These are phyloP conservation scores for Octopus bimaculoides DNA, from an alignment of 1,140 invertebrate genomes.

Conservation along the genomic window DNA sequence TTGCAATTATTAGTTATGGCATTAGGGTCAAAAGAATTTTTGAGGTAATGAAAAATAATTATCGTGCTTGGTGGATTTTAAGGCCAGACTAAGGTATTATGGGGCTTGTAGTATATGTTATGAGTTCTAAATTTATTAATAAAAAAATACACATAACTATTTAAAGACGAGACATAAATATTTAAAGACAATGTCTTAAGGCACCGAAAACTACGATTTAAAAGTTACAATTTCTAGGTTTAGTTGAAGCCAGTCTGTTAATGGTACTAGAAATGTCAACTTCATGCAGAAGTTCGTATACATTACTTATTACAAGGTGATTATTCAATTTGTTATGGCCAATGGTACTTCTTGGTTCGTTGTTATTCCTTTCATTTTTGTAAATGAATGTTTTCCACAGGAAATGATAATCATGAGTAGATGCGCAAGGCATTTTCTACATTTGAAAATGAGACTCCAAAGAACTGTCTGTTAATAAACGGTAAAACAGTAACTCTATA, in stretches of 20 bases:
- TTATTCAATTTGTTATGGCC: neutral
- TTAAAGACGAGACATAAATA: neutral
- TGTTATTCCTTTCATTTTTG: neutral
- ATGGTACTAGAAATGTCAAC: neutral
- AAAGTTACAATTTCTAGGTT: neutral
- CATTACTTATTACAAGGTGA: neutral
- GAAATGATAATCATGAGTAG: neutral
- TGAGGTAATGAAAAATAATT: too few relatives aligned
- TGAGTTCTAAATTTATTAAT: neutral
- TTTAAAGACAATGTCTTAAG: neutral
- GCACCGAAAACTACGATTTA: neutral
- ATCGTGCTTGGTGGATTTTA: neutral
- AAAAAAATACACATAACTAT: neutral
- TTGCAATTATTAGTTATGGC: too few relatives aligned
- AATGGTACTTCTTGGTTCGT: neutral
- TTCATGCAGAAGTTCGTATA: neutral
- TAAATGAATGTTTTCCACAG: neutral
- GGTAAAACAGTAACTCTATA: neutral
- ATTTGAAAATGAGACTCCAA: conserved; percentile 7
- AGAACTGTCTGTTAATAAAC: neutral
- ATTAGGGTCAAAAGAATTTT: too few relatives aligned
- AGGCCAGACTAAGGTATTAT: neutral
- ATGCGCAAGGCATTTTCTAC: neutral
- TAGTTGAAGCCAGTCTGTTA: neutral
- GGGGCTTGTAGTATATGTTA: conserved; percentile 4